These are phyloP conservation scores for Drosophila kepulauana DNA, from an alignment of 1,140 invertebrate genomes.

Conservation along the genomic window DNA sequence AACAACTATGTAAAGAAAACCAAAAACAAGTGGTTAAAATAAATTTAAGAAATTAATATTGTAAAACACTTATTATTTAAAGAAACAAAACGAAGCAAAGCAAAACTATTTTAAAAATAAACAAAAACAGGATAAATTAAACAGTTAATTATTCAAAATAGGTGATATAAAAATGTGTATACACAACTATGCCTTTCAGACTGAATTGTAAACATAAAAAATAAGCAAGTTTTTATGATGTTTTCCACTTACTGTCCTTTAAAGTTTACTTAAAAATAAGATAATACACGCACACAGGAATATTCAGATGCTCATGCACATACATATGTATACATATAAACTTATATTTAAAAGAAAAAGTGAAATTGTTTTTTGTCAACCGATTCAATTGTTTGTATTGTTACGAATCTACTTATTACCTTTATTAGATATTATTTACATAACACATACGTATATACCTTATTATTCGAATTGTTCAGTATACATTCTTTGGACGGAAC, in stretches of 20 bases:
- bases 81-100: slow-evolving; percentile 26
- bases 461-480: slow-evolving; percentile 31
- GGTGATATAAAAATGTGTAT: slow-evolving; percentile 81
- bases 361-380: slow-evolving; percentile 48
- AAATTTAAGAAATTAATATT: slow-evolving; percentile 67
- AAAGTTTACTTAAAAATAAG: slow-evolving; percentile 69
- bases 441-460: slow-evolving; percentile 12
- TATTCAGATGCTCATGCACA: slow-evolving; percentile 57
- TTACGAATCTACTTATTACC: slow-evolving; percentile 62
- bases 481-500: slow-evolving; percentile 33
- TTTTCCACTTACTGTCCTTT: slow-evolving; percentile 75
- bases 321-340: slow-evolving; percentile 49
- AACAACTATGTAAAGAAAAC: slow-evolving; percentile 33
- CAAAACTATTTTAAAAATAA: slow-evolving; percentile 61
- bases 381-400: slow-evolving; percentile 47
- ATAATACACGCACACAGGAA: slow-evolving; percentile 69
- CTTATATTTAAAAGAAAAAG: slow-evolving; percentile 29
- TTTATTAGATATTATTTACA: slow-evolving; percentile 49
- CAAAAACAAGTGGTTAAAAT: slow-evolving; percentile 59
- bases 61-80: slow-evolving; percentile 68
- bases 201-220: slow-evolving; percentile 82
- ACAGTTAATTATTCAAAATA: slow-evolving; percentile 80
- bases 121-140: slow-evolving; percentile 59
- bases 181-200: slow-evolving; percentile 82
- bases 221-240: slow-evolving; percentile 77